Evolutionary conservation across 2,797 vertebrate genomes (phyloP).

Genomic region (Okamejei kenojei): DNA sequence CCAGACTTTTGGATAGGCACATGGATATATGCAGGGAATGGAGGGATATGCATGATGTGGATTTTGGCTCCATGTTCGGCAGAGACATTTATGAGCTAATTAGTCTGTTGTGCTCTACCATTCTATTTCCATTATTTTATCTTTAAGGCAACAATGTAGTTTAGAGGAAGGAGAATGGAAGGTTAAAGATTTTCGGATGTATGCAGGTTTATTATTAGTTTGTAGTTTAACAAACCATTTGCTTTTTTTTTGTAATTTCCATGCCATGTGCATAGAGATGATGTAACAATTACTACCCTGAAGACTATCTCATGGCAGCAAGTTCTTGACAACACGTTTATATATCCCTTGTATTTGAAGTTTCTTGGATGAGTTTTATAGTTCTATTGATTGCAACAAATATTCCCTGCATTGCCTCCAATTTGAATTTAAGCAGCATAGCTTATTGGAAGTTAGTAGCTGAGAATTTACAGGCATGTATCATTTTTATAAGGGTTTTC

Average conservation of each 20-base stretch:
- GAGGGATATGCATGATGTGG: no score
- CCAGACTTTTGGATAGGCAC: no score
- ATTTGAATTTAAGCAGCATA: neutral
- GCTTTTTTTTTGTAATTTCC: slow-evolving; percentile 18
- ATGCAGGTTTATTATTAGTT: neutral
- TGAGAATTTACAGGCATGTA: neutral
- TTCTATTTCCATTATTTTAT: slow-evolving; percentile 37
- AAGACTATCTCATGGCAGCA: slow-evolving; percentile 37
- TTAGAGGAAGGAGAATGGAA: slow-evolving; percentile 34
- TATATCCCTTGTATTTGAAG: slow-evolving; percentile 36
- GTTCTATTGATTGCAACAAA: slow-evolving; percentile 13
- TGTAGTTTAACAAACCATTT: neutral
- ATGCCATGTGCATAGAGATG: neutral
- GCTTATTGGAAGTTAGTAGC: neutral
- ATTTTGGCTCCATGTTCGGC: no score
- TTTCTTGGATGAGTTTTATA: slow-evolving; percentile 4
- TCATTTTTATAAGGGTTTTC: neutral
- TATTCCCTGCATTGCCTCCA: neutral
- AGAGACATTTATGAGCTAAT: no score
- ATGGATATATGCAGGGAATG: no score
- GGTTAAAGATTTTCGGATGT: neutral
- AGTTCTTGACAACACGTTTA: slow-evolving; percentile 40
- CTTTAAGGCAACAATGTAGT: slow-evolving; percentile 40
- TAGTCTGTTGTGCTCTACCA: no score
- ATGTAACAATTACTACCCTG: neutral